phyloP scores from a whole-genome alignment of 1,140 invertebrate genomes.

The Stegodyphus mimosarum region DNA sequence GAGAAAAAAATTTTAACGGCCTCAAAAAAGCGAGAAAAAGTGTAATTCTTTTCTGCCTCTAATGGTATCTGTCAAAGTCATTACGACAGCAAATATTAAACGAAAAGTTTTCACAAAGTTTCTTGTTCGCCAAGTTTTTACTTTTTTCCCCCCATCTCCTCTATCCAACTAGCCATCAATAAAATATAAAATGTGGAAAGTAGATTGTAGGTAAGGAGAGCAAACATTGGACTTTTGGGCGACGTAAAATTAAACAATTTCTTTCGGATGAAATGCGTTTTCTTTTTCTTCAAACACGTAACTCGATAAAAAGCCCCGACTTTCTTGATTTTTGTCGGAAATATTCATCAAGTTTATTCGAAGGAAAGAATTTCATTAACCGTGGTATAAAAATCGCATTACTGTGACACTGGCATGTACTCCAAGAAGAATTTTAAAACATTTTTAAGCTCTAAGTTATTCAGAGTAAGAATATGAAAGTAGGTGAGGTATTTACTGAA shows the following conservation, averaged over 20 bases:
- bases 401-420: no score
- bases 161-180: slow-evolving; percentile 13
- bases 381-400: no score
- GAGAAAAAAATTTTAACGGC: slow-evolving; percentile 45
- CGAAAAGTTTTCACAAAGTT: slow-evolving; percentile 59
- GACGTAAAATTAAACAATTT: slow-evolving; percentile 40
- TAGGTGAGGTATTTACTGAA: no score
- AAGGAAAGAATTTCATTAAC: no score
- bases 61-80: slow-evolving; percentile 61
- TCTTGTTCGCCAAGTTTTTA: slow-evolving; percentile 15
- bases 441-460: no score
- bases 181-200: slow-evolving; percentile 42
- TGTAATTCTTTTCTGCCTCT: slow-evolving; percentile 55
- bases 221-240: slow-evolving; percentile 39
- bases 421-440: no score
- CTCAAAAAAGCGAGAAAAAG: slow-evolving; percentile 45
- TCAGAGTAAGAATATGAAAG: no score
- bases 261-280: background rate
- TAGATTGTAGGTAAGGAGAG: slow-evolving; percentile 32
- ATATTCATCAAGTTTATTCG: no score
- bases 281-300: no score
- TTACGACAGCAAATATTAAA: slow-evolving; percentile 60
- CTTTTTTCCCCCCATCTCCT: slow-evolving; percentile 1
- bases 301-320: no score
- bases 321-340: no score